phyloP scores from a whole-genome alignment of 53 echinoderm and acorn worm species.

The Mesocentrotus franciscanus region DNA sequence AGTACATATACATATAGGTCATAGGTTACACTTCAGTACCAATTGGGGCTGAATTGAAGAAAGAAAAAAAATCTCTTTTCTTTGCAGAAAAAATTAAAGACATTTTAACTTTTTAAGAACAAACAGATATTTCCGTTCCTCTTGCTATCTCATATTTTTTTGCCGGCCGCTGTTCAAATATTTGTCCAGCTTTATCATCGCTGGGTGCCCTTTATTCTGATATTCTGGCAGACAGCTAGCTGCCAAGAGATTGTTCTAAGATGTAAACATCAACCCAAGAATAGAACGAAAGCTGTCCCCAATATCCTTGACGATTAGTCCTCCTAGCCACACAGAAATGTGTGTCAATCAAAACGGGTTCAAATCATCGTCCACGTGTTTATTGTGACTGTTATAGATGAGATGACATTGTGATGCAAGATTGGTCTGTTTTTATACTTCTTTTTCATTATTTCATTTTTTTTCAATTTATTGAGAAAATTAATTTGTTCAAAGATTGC shows the following conservation, averaged over 20 bases:
- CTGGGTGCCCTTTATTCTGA: not conserved
- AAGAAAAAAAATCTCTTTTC: too few relatives aligned
- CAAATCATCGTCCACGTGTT: not conserved
- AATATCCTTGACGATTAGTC: not conserved
- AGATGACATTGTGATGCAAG: too few relatives aligned
- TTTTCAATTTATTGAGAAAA: not conserved
- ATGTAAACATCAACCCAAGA: not conserved
- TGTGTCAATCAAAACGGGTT: not conserved
- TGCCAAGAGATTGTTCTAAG: not conserved
- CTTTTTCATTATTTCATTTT: not conserved
- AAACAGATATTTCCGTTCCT: not conserved
- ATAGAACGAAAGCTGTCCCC: not conserved
- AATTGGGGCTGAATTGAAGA: too few relatives aligned
- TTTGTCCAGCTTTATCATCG: not conserved
- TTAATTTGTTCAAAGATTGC: not conserved
- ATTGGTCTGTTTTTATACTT: too few relatives aligned
- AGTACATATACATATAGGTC: too few relatives aligned
- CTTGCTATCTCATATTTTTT: not conserved
- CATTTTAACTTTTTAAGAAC: too few relatives aligned
- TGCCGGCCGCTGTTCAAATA: not conserved
- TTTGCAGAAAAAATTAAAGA: too few relatives aligned
- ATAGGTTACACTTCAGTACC: too few relatives aligned
- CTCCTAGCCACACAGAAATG: not conserved
- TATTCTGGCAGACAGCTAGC: constrained; percentile 13
- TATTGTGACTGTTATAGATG: too few relatives aligned